These are phyloP conservation scores for Sepiola atlantica DNA, from an alignment of 2,888 invertebrate genomes.

Conservation along the genomic window DNA sequence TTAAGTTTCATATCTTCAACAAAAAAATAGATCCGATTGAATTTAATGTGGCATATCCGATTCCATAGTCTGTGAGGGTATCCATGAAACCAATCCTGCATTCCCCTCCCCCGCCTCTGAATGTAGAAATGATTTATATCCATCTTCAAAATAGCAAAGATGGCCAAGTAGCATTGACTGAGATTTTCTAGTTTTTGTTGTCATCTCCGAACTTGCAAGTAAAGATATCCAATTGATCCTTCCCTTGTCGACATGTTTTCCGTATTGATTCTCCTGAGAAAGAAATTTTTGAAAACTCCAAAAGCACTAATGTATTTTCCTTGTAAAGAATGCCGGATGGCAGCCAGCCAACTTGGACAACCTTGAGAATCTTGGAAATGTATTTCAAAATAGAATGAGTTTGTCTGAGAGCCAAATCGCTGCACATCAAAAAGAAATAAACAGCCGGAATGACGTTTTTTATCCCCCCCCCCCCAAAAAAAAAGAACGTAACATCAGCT, in stretches of 20 bases:
- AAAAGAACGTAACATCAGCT: background rate
- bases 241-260: background rate
- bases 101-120: too few species aligned
- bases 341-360: background rate
- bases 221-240: background rate
- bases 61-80: too few species aligned
- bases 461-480: background rate
- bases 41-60: too few species aligned
- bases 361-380: background rate
- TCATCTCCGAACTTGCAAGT: background rate
- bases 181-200: background rate
- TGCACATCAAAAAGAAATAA: background rate
- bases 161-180: background rate
- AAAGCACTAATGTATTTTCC: background rate
- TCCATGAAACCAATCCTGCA: too few species aligned
- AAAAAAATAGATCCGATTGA: too few species aligned
- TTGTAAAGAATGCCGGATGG: background rate
- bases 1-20: too few species aligned
- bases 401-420: background rate
- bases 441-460: background rate
- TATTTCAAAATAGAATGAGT: constrained; percentile 32
- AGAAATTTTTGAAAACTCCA: background rate
- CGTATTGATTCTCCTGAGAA: background rate
- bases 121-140: too few species aligned
- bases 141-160: background rate